These are phyloP conservation scores for Ophion slaviceki DNA, from an alignment of 2,888 invertebrate species.

Conservation along the genomic window DNA sequence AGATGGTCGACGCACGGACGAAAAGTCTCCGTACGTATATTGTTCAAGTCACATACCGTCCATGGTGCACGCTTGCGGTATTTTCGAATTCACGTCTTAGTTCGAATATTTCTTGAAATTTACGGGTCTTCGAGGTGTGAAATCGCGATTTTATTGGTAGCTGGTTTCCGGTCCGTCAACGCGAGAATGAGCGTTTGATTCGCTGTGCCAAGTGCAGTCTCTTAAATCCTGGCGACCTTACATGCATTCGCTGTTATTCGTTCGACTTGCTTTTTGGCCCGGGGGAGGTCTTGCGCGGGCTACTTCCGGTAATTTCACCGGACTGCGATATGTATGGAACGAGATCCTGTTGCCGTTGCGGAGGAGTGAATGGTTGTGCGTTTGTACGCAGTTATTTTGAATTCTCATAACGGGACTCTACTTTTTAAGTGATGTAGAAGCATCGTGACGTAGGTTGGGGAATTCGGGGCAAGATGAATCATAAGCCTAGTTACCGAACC, in stretches of 20 bases:
- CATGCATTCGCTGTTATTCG: background rate
- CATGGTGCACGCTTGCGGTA: background rate
- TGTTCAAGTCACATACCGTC: conserved; percentile 1
- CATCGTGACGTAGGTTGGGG: no score
- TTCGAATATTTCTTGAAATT: conserved; percentile 40
- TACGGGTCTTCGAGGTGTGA: conserved; percentile 15
- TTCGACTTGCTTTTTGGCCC: background rate
- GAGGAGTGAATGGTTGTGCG: background rate
- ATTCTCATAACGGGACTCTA: no score
- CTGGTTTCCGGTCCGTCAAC: conserved; percentile 13
- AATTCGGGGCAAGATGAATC: no score
- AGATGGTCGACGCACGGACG: conserved; percentile 46
- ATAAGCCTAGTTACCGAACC: no score
- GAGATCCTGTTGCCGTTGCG: background rate
- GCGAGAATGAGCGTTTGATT: conserved; percentile 22
- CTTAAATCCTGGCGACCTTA: background rate
- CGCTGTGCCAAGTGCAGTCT: background rate
- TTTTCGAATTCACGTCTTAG: conserved; percentile 16
- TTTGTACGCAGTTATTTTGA: no score
- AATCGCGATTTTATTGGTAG: conserved; percentile 9
- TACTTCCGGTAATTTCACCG: background rate
- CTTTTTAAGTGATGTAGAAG: no score
- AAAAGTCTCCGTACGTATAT: conserved; percentile 22
- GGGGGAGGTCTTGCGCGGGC: background rate
- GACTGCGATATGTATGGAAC: background rate